phyloP scores from a whole-genome alignment of 2,888 invertebrate species.

The Cheilosia vulpina region DNA sequence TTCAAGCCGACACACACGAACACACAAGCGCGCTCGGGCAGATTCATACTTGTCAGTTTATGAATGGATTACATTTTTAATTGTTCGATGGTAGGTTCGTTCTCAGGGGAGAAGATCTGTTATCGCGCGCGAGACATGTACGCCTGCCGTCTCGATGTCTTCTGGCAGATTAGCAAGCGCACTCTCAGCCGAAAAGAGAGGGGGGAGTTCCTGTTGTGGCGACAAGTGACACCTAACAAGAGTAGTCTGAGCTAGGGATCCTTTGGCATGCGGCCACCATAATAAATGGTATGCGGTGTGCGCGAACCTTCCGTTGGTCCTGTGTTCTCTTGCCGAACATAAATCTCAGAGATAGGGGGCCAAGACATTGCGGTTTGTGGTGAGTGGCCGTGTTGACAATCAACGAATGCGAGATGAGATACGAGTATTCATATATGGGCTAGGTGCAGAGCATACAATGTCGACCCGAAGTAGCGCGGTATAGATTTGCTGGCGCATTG shows the following conservation, averaged over 20 bases:
- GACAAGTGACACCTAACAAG: constrained; percentile 64
- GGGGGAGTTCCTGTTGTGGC: constrained; percentile 7
- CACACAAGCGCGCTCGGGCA: neutral
- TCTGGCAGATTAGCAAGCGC: constrained; percentile 41
- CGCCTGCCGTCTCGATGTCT: constrained; percentile 32
- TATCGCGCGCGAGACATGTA: constrained; percentile 8
- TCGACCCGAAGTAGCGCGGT: neutral
- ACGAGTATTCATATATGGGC: neutral
- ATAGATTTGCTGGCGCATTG: constrained; percentile 1
- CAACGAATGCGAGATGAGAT: constrained; percentile 9
- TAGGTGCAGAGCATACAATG: neutral
- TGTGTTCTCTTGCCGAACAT: constrained; percentile 24
- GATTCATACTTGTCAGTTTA: constrained; percentile 58
- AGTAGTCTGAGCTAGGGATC: constrained; percentile 29
- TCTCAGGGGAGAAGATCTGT: neutral
- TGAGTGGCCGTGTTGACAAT: constrained; percentile 3
- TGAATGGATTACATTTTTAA: constrained; percentile 72
- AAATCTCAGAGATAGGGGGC: constrained; percentile 56
- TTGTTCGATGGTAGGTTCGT: constrained; percentile 46
- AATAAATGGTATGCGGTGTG: constrained; percentile 40
- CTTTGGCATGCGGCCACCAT: constrained; percentile 23
- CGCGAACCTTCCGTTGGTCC: constrained; percentile 15
- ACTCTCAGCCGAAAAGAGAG: neutral
- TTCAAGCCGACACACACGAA: constrained; percentile 38
- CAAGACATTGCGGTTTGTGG: constrained; percentile 39